Evolutionary conservation across 2,113 vertebrate species (phyloP), one percentile per base, ranked within the genome.

Genomic region (Camelus dromedarius): DNA sequence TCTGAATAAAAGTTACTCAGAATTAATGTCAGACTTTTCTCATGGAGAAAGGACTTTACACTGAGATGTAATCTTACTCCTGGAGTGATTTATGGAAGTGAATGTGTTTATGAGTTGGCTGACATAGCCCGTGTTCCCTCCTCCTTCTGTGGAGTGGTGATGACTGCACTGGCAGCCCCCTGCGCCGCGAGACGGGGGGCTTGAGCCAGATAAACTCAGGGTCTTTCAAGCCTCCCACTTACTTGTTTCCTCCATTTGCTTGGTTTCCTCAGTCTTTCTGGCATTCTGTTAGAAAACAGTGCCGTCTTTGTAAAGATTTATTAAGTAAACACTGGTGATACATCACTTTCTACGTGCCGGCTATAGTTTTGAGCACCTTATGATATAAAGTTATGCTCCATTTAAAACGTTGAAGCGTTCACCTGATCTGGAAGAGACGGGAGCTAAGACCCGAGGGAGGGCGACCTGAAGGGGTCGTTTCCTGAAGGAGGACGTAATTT

Each of bases 21-120:
- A 69, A 94, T 81, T 95, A 80, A 69, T 89, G 20, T 92, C 54
- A 70, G 72, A 7, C 60, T 66, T 79, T 50, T 48, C 67, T 86
- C 24, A 69, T 30, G 46, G 46, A 89, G 20, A 81, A 67, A 94
- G 70, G 24, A 79, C 52, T 83, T 72, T 30, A 64, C 28, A 52
- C 28, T 38, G 32, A 12, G 15, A 77, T 73, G 2, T n/a, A 32
- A 28, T 58, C 86, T 38, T 84, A 76, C 26, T 86, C 24, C 52
- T 60, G 54, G 28, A 30, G 26, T 69, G 9, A 38, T 72, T 92
- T n/a, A 32, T 42, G 22, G 62, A 52, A 75, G 64, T 46, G n/a
- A 54, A 14, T n/a, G 19, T 79, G 32, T 20, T 67, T 56, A 48
- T 24, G 14, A 20, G 32, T 24, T 77, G 54, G 67, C 66, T 85